A percentile compares a stretch with the other conserved stretches of the same genome.
phyloP scores from a whole-genome alignment of 1,140 invertebrate genomes.

The Micrasema longulum region DNA sequence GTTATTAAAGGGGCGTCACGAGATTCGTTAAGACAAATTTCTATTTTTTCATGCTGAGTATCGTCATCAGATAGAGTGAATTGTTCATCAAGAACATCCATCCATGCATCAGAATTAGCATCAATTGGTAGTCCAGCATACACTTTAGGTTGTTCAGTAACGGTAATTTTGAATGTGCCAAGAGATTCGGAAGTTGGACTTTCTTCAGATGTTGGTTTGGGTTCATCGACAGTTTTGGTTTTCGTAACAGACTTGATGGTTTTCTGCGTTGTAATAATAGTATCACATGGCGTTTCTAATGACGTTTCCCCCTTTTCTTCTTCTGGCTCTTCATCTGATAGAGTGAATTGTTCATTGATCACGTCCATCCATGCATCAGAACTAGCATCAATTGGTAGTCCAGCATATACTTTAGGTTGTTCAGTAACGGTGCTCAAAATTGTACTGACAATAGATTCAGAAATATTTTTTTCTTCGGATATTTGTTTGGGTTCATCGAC shows the following conservation, averaged over 20 bases:
- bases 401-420: slow-evolving; percentile 50
- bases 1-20: too few species aligned
- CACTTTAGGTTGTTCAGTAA: slow-evolving; percentile 7
- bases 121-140: slow-evolving; percentile 60
- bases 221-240: too few species aligned
- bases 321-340: slow-evolving; percentile 59
- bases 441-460: too few species aligned
- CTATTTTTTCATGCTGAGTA: slow-evolving; percentile 24
- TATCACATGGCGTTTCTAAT: not conserved
- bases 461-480: too few species aligned
- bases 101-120: slow-evolving; percentile 58
- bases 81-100: slow-evolving; percentile 67
- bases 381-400: slow-evolving; percentile 61
- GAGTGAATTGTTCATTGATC: slow-evolving; percentile 67
- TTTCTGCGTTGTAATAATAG: too few species aligned
- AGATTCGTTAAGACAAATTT: too few species aligned
- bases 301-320: not conserved
- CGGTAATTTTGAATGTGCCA: too few species aligned
- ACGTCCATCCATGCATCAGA: slow-evolving; percentile 63
- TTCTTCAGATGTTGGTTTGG: too few species aligned
- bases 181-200: too few species aligned
- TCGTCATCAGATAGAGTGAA: slow-evolving; percentile 66
- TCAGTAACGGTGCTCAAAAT: not conserved
- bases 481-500: too few species aligned
- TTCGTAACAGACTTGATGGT: too few species aligned